Percentiles rank a stretch among this genome's conserved stretches.
Evolutionary conservation across 2,888 invertebrate genomes (phyloP).

Genomic region (Drosophila bunnanda): DNA sequence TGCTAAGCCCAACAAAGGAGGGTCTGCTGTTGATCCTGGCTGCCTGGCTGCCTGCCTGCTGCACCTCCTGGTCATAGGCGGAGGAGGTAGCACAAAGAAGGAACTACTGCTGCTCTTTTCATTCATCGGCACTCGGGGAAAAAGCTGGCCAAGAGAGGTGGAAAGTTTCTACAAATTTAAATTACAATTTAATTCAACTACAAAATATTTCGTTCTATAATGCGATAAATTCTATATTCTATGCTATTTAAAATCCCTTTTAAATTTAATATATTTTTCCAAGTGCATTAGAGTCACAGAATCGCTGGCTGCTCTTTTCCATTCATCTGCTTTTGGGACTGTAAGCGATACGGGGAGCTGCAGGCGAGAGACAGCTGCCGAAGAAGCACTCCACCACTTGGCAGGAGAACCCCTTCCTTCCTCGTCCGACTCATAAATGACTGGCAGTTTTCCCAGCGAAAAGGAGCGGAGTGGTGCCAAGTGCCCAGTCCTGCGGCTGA

Average conservation of each 20-base stretch:
- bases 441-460: conserved; percentile 60
- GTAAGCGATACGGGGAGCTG: conserved; percentile 65
- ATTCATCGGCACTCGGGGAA: conserved; percentile 17
- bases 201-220: background rate
- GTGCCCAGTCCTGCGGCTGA: conserved; percentile 68
- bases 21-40: conserved; percentile 26
- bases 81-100: background rate
- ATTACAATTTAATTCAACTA: background rate
- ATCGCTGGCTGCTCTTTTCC: conserved; percentile 50
- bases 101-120: conserved; percentile 28
- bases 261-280: background rate
- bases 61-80: conserved; percentile 12
- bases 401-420: conserved; percentile 7
- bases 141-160: background rate
- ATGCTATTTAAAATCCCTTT: too few relatives aligned
- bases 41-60: conserved; percentile 17
- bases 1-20: conserved; percentile 54
- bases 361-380: conserved; percentile 63
- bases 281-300: conserved; percentile 13
- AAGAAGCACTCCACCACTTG: conserved; percentile 60
- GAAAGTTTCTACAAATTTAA: background rate
- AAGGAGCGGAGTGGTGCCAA: conserved; percentile 26
- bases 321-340: conserved; percentile 54
- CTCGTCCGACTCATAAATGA: conserved; percentile 40
- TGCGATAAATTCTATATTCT: too few relatives aligned